These are phyloP conservation scores for Bembecia ichneumoniformis DNA, from an alignment of 2,888 invertebrate genomes.

Conservation along the genomic window DNA sequence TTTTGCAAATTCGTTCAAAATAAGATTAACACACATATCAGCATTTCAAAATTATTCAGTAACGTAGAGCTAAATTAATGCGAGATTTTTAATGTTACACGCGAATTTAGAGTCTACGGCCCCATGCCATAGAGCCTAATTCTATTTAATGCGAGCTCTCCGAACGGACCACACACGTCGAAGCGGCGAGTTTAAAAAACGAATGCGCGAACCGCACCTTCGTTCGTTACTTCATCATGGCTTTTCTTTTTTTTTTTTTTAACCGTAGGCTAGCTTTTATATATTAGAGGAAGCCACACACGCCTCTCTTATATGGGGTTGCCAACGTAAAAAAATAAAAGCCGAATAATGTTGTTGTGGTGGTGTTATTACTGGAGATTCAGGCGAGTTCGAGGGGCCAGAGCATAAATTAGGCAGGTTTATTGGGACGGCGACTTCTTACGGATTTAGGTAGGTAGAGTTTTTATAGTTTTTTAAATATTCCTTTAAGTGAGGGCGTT, in stretches of 20 bases:
- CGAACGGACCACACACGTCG: conserved; percentile 63
- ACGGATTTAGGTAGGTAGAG: conserved; percentile 26
- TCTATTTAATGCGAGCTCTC: conserved; percentile 9
- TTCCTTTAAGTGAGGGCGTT: conserved; percentile 30
- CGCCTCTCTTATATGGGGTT: conserved; percentile 28
- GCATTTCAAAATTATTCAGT: too few relatives aligned
- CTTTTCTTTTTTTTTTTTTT: conserved; percentile 55
- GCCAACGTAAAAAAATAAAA: conserved; percentile 34
- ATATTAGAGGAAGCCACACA: conserved; percentile 39
- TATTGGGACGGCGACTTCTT: conserved; percentile 46
- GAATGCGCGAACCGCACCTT: conserved; percentile 64
- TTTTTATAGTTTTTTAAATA: conserved; percentile 66
- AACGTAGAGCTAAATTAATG: conserved; percentile 6
- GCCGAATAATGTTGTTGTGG: conserved; percentile 54
- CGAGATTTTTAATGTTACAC: conserved; percentile 14
- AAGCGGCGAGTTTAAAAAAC: conserved; percentile 59
- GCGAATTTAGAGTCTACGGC: conserved; percentile 12
- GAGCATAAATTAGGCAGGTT: conserved; percentile 55
- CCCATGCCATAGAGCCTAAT: conserved; percentile 11
- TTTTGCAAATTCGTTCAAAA: conserved; percentile 4
- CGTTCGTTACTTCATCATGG: conserved; percentile 70
- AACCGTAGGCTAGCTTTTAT: conserved; percentile 51
- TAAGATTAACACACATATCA: background rate
- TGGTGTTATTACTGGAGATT: conserved; percentile 38
- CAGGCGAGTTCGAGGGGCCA: conserved; percentile 23